Percentiles rank a stretch among this genome's conserved stretches.
Conservation (phyloP, 2,888 invertebrate genomes). For the Clivina fossor region DNA sequence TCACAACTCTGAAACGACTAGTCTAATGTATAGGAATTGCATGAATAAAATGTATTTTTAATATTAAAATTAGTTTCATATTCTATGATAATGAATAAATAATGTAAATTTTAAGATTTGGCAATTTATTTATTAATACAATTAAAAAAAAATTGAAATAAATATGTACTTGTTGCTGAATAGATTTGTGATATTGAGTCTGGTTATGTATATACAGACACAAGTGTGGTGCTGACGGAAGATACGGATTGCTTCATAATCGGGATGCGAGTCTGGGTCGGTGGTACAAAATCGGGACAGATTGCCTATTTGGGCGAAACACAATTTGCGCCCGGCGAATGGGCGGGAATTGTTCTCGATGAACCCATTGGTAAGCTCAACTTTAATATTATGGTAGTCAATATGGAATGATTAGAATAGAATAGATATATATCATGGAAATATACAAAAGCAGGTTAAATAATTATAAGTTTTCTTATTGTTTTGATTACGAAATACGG, state of each 20-base stretch:
- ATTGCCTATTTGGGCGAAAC: conserved; percentile 94
- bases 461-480: too few relatives aligned
- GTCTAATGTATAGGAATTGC: too few relatives aligned
- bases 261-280: conserved; percentile 93
- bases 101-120: too few relatives aligned
- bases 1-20: too few relatives aligned
- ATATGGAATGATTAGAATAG: too few relatives aligned
- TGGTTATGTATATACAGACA: conserved; percentile 62
- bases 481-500: too few relatives aligned
- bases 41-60: too few relatives aligned
- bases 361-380: conserved; percentile 89
- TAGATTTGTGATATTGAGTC: not conserved
- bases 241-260: conserved; percentile 95
- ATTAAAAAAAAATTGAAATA: not conserved
- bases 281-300: conserved; percentile 86
- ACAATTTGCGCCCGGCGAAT: conserved; percentile 96
- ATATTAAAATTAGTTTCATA: too few relatives aligned
- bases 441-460: too few relatives aligned
- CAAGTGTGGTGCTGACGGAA: conserved; percentile 79
- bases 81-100: not conserved
- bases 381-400: too few relatives aligned
- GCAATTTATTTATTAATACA: not conserved
- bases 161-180: too few relatives aligned
- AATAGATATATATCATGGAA: too few relatives aligned
- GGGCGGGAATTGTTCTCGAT: conserved; percentile 97